Evolutionary conservation across 64 coral and sea anemone species (phyloP).

Genomic region (Trachythela sp.): DNA sequence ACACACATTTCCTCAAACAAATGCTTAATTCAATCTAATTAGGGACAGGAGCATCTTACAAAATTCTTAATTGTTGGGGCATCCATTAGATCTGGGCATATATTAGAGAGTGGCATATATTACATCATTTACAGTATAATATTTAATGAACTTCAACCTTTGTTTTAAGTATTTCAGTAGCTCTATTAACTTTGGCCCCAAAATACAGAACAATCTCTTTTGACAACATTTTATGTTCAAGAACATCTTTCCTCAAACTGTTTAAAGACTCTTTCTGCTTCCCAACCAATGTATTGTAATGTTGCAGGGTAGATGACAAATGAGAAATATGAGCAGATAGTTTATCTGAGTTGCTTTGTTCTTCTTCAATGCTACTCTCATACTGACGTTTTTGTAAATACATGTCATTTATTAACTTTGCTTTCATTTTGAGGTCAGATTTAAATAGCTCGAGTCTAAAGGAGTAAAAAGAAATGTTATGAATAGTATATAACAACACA

Average conservation of each 20-base stretch:
- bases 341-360: not conserved
- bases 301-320: not conserved
- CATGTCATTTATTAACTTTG: slow-evolving; percentile 5
- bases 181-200: not conserved
- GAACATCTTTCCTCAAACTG: not conserved
- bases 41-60: no score
- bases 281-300: not conserved
- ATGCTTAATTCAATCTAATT: no score
- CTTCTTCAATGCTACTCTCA: not conserved
- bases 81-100: no score
- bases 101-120: no score
- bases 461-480: not conserved
- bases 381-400: not conserved
- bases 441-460: slow-evolving; percentile 10
- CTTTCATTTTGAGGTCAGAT: not conserved
- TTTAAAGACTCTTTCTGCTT: not conserved
- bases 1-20: no score
- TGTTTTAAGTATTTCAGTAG: not conserved
- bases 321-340: not conserved
- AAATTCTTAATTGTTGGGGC: no score
- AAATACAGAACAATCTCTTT: not conserved
- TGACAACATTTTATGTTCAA: not conserved
- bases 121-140: not conserved
- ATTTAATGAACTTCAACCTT: not conserved
- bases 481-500: no score